Evolutionary conservation across 2,113 vertebrate species (phyloP), one percentile per base, ranked within the genome.

Genomic region (Spilogale gracilis): DNA sequence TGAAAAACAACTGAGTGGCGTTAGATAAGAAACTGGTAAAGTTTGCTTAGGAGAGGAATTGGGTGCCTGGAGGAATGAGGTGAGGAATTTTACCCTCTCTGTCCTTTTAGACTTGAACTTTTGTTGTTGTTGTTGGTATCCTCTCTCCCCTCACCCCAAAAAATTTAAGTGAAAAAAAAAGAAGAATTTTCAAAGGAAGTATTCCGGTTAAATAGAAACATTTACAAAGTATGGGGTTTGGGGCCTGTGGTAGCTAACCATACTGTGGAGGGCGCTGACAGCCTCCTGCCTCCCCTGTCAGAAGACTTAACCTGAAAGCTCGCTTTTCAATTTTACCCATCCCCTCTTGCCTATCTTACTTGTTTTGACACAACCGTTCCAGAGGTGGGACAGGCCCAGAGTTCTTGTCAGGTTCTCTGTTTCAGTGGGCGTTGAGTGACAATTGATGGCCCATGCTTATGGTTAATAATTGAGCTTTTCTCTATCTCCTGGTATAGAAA

Each of bases 401-500:
- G n/a, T 92, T 85, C 30, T 90, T 48, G 10, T 20, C 11, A 76
- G 76, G 20, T 63, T 91, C 48, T 87, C 32, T 65, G 82, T 86
- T 78, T 84, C 54, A n/a, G 10, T 45, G 48, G 63, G 71, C 50
- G 67, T 13, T 79, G 73, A 95, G n/a, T 88, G 91, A 69, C 78
- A 89, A 38, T 14, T 67, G 69, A 58, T 88, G 87, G 45, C 18
- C 38, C 54, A 88, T 88, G 54, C 63, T 84, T 88, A 6, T 45
- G 38, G 50, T 80, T 94, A 84, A 82, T 60, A 43, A 80, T 80
- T 56, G 60, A 67, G 89, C 63, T 30, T 92, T 85, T 94, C 11
- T 96, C 7, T 73, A 74, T 17, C 45, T 85, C 32, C 11, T 23
- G 69, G n/a, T 73, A 38, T 52, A 92, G 73, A 89, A 94, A 94